A percentile compares a stretch with the other conserved stretches of the same genome.
Conservation (phyloP, 2,888 invertebrate species). For the Frankliniella intonsa region DNA sequence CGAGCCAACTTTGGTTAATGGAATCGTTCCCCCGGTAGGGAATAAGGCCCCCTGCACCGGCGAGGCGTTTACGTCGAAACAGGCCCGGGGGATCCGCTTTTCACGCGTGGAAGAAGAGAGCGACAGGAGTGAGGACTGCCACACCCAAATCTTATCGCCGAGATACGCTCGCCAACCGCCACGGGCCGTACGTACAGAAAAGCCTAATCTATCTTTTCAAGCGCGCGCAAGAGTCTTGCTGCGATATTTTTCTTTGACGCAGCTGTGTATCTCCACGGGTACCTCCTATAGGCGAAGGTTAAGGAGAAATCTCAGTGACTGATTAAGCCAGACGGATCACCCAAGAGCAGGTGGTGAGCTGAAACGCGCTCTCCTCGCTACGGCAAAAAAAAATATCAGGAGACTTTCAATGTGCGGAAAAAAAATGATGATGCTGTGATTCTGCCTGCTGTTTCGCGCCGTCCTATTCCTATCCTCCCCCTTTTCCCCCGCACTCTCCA, state of each 20-base stretch:
- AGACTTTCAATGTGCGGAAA: too few relatives aligned
- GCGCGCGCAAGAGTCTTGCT: background rate
- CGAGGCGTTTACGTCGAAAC: too few relatives aligned
- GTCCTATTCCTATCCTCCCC: too few relatives aligned
- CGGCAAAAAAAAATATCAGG: too few relatives aligned
- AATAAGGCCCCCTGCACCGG: too few relatives aligned
- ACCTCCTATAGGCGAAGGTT: background rate
- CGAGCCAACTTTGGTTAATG: slow-evolving; percentile 18
- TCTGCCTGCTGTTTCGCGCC: too few relatives aligned
- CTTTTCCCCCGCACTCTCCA: too few relatives aligned
- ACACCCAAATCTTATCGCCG: too few relatives aligned
- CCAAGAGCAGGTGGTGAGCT: background rate
- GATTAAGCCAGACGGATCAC: background rate
- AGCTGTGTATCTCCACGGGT: background rate
- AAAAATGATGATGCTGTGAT: too few relatives aligned
- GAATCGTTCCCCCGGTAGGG: background rate
- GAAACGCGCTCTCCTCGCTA: too few relatives aligned
- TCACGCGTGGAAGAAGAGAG: too few relatives aligned
- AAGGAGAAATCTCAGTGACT: background rate
- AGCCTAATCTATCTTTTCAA: background rate
- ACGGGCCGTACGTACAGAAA: background rate
- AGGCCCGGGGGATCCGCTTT: too few relatives aligned
- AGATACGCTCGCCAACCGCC: background rate
- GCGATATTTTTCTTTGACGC: background rate
- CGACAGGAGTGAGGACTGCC: background rate